Evolutionary conservation across 2,797 vertebrate species (phyloP), one percentile per base, ranked within the genome.

Genomic region (Rhinoraja longicauda): DNA sequence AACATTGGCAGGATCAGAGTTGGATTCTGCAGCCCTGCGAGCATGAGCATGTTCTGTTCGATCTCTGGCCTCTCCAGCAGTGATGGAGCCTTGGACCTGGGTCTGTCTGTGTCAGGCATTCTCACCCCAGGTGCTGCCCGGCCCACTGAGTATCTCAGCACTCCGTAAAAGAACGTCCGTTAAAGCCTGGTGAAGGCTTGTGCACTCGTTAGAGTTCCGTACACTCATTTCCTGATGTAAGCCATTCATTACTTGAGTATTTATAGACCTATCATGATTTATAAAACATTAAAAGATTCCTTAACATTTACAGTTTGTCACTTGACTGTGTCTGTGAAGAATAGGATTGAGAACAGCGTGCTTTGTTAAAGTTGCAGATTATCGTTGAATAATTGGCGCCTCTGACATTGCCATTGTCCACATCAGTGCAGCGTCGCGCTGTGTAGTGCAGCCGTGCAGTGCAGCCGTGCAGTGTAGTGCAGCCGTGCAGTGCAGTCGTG

Each of bases 341-440:
- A 88, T 67, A 64, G 19, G 29, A 19, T 88, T 32, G 84, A 64
- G 53, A 64, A 88, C 81, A 21, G 81, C 9, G 59, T 59, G 62
- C 7, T 32, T 88, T 86, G 62, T n/a, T 4, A 4, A 59, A 62
- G 62, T 26, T 4, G 32, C 82, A 57, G 53, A 84, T 59, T 64
- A 88, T 36, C 84, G 64, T 88, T 88, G 15, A 88, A 64, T 88
- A 62, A 86, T 86, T 86, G n/a, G 86, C 86, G 59, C n/a, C 82
- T 62, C 3, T 86, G 82, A 62, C 57, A 62, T 19, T 64, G 84
- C 6, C 1, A 64, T 29, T 62, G 59, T 88, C 88, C 88, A 86
- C 86, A 64, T 64, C 45, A 45, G 45, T 45, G 45, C n/a, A n/a
- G n/a, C n/a, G n/a, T n/a, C n/a, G n/a, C n/a, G n/a, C n/a, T n/a